Evolutionary conservation across 2,113 vertebrate species (phyloP).

Genomic region (Tenebrosternarchus preto): DNA sequence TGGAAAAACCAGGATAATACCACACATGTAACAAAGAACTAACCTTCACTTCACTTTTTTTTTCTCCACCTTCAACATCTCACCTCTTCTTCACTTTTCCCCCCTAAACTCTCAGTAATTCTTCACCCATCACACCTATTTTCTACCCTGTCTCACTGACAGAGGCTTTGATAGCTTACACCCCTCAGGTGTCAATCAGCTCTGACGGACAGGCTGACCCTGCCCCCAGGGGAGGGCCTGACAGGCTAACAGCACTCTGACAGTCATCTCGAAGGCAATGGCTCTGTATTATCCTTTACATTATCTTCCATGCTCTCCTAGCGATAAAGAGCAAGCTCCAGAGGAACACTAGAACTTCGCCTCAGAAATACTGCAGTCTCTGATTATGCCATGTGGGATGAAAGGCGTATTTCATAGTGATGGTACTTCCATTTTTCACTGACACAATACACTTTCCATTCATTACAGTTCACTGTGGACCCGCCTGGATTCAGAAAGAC

Average conservation of each 20-base stretch:
- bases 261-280: constrained; percentile 55
- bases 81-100: constrained; percentile 20
- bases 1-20: neutral
- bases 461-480: constrained; percentile 74
- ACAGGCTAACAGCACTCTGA: constrained; percentile 58
- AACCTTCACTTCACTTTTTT: constrained; percentile 41
- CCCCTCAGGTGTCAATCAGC: constrained; percentile 58
- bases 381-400: constrained; percentile 73
- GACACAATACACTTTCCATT: constrained; percentile 77
- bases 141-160: constrained; percentile 53
- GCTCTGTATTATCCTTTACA: constrained; percentile 59
- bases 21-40: constrained; percentile 9
- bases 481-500: constrained; percentile 64
- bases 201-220: constrained; percentile 58
- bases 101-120: constrained; percentile 51
- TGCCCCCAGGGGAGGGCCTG: constrained; percentile 53
- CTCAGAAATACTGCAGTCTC: constrained; percentile 63
- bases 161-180: constrained; percentile 58
- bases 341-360: constrained; percentile 56
- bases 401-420: constrained; percentile 73
- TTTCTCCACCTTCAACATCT: constrained; percentile 31
- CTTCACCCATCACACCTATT: constrained; percentile 55
- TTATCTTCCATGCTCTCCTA: constrained; percentile 53
- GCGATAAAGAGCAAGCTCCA: constrained; percentile 50
- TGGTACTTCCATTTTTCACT: constrained; percentile 70